phyloP scores from a whole-genome alignment of 1,140 invertebrate species.

The Trypoxylus dichotomus region DNA sequence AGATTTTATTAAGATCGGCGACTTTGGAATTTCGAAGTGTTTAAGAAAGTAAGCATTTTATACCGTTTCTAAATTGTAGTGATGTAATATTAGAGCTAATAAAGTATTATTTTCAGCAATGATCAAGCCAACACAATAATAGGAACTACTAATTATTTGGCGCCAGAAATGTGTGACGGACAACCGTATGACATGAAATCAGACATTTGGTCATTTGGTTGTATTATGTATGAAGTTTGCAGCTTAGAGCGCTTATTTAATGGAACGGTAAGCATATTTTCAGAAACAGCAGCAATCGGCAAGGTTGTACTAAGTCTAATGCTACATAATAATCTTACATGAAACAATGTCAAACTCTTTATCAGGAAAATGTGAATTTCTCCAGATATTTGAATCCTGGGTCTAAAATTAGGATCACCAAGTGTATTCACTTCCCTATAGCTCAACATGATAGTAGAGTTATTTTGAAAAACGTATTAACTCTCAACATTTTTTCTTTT shows the following conservation, averaged over 20 bases:
- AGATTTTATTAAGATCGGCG: conserved; percentile 71
- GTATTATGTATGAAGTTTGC: conserved; percentile 77
- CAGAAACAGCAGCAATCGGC: not conserved
- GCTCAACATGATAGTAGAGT: no score
- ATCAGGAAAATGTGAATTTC: no score
- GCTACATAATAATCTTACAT: no score
- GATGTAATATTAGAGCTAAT: not conserved
- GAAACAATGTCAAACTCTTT: no score
- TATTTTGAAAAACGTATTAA: no score
- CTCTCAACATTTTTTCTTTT: no score
- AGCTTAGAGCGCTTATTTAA: conserved; percentile 61
- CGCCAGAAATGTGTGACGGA: conserved; percentile 81
- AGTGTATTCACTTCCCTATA: no score
- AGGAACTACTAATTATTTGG: conserved; percentile 84
- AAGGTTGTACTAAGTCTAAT: no score
- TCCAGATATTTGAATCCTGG: no score
- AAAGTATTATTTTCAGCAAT: conserved; percentile 44
- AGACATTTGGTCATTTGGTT: conserved; percentile 86
- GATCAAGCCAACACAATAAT: conserved; percentile 62
- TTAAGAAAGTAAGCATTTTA: conserved; percentile 51
- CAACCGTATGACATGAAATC: conserved; percentile 73
- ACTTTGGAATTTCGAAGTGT: conserved; percentile 79
- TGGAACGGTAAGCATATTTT: conserved; percentile 53
- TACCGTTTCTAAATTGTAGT: not conserved
- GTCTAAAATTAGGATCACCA: no score